A percentile compares a stretch with the other conserved stretches of the same genome.
phyloP scores from a whole-genome alignment of 2,113 vertebrate genomes.

The Halcyon senegalensis region DNA sequence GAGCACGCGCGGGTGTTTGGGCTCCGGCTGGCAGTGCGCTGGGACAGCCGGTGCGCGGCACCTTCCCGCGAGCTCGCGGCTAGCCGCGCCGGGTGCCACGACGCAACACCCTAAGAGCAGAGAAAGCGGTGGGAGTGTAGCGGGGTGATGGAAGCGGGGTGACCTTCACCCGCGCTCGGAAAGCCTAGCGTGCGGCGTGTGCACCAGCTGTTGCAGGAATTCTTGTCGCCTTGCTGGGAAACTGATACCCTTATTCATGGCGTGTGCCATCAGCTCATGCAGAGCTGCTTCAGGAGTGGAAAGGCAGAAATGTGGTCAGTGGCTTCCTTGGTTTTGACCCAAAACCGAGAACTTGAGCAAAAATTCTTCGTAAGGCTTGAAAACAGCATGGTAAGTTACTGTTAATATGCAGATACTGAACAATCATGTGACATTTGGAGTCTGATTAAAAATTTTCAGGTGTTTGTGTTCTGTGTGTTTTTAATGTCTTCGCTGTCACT shows the following conservation, averaged over 20 bases:
- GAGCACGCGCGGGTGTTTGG: accelerated
- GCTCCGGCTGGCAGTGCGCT: neutral
- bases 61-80: neutral
- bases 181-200: neutral
- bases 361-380: neutral
- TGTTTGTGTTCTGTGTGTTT: accelerated
- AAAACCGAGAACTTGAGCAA: neutral
- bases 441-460: neutral
- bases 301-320: neutral
- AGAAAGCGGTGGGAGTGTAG: accelerated
- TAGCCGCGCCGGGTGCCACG: neutral
- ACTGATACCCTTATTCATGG: accelerated
- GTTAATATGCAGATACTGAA: neutral
- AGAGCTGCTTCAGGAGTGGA: neutral
- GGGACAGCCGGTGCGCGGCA: accelerated
- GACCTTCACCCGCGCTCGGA: accelerated
- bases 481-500: neutral
- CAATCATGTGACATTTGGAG: accelerated
- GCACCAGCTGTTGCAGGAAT: neutral
- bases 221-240: neutral
- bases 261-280: accelerated
- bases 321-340: neutral
- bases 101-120: neutral
- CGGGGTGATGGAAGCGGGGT: no score
- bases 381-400: neutral